Evolutionary conservation across 2,888 invertebrate species (phyloP).

Genomic region (Andrena fulva): DNA sequence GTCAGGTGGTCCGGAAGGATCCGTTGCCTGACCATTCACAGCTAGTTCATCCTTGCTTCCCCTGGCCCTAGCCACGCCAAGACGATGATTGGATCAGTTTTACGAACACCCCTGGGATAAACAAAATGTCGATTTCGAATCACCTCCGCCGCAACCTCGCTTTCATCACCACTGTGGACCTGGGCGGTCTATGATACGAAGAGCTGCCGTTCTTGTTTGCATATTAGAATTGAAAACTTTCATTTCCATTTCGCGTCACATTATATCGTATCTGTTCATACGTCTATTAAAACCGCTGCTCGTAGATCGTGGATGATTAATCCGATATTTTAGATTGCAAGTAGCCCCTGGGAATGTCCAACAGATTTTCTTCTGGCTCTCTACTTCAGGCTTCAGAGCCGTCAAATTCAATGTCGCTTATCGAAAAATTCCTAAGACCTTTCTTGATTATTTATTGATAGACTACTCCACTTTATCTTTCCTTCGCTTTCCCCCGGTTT

Average conservation of each 20-base stretch:
- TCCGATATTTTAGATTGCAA: constrained; percentile 68
- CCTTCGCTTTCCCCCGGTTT: background rate
- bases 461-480: background rate
- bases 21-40: constrained; percentile 56
- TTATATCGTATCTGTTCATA: background rate
- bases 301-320: constrained; percentile 47
- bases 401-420: constrained; percentile 58
- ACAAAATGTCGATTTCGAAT: constrained; percentile 82
- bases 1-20: constrained; percentile 43
- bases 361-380: constrained; percentile 48
- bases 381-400: constrained; percentile 20
- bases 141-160: background rate
- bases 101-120: constrained; percentile 85
- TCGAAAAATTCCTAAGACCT: constrained; percentile 41
- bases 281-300: background rate
- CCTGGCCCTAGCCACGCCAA: constrained; percentile 36
- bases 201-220: constrained; percentile 12
- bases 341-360: constrained; percentile 49
- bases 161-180: background rate
- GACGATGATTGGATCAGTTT: constrained; percentile 86
- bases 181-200: background rate
- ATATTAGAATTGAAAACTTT: constrained; percentile 29
- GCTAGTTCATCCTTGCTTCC: constrained; percentile 54
- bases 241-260: constrained; percentile 23
- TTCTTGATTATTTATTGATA: constrained; percentile 2